Conservation (phyloP, 2,888 invertebrate species). For the Acleris sparsana region DNA sequence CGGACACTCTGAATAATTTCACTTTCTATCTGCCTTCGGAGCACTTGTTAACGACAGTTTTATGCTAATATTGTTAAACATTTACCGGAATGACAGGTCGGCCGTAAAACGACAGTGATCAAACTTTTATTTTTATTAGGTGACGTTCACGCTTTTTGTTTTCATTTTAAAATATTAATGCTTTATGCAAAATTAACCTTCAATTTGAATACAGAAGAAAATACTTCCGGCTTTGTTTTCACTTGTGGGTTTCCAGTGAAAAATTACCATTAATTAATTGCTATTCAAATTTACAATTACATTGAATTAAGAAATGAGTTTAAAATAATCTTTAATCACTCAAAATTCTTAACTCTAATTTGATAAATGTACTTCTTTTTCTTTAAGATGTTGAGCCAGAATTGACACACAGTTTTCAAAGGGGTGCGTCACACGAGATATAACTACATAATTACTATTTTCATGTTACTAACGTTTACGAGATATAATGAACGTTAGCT, state of each 20-base stretch:
- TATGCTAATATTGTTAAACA: conserved; percentile 33
- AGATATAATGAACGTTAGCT: too few species aligned
- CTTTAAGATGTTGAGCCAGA: too few species aligned
- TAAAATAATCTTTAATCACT: too few species aligned
- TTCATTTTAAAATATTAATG: neutral
- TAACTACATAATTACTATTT: too few species aligned
- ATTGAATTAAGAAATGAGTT: too few species aligned
- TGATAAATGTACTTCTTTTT: too few species aligned
- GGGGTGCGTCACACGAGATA: too few species aligned
- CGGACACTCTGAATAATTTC: conserved; percentile 11
- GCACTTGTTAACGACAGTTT: conserved; percentile 12
- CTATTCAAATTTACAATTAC: too few species aligned
- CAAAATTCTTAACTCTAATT: too few species aligned
- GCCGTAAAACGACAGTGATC: conserved; percentile 1
- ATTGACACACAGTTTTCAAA: too few species aligned
- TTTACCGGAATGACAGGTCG: conserved; percentile 19
- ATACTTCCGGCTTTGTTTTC: neutral
- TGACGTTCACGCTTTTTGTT: conserved; percentile 8
- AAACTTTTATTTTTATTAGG: conserved; percentile 22
- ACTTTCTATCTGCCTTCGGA: conserved; percentile 24
- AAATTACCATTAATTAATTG: neutral
- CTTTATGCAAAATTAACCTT: neutral
- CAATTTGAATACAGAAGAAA: neutral
- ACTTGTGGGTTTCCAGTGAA: neutral
- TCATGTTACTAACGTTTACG: too few species aligned